Conservation (phyloP, 2,113 vertebrate genomes). For the Coryphaenoides rupestris region DNA sequence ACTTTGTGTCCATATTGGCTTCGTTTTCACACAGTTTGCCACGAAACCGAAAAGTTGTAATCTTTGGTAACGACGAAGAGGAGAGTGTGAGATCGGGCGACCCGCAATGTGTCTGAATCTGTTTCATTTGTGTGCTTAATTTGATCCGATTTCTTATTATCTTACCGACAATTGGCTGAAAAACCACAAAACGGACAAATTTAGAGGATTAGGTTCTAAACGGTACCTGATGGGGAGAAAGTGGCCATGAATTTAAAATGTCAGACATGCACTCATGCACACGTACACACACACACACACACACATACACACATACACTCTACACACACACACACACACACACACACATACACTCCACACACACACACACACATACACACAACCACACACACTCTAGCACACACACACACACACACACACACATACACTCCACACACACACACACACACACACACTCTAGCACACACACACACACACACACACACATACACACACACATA, state of each 20-base stretch:
- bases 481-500: not conserved
- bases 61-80: not conserved
- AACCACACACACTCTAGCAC: not conserved
- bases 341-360: conserved; percentile 5
- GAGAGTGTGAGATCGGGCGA: not conserved
- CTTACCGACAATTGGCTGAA: no score
- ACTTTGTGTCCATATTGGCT: not conserved
- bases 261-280: not conserved
- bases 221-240: not conserved
- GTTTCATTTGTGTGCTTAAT: no score
- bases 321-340: not conserved
- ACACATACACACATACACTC: not conserved
- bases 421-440: conserved; percentile 1
- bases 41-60: not conserved
- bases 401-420: not conserved
- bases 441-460: conserved; percentile 23
- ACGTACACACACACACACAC: conserved; percentile 1
- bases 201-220: not conserved
- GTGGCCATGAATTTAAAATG: not conserved
- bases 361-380: conserved; percentile 27
- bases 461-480: no score
- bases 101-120: no score
- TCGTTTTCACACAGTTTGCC: not conserved
- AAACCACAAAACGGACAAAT: no score
- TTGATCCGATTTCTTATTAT: no score